A percentile compares a stretch with the other conserved stretches of the same genome.
These are phyloP conservation scores for Gryllus bimaculatus DNA, from an alignment of 1,140 invertebrate genomes.

Conservation along the genomic window DNA sequence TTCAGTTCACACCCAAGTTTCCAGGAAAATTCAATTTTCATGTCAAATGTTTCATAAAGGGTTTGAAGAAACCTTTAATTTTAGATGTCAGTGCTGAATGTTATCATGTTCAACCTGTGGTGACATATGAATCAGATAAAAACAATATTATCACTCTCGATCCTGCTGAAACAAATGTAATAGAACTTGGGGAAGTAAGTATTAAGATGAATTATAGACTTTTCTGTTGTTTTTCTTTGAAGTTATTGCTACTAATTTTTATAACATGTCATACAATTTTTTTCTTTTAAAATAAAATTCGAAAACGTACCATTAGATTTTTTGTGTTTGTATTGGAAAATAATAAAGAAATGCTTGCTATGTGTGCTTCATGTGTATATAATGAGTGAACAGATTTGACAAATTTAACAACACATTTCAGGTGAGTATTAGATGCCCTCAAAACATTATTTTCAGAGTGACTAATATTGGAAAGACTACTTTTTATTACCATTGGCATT, in stretches of 20 bases:
- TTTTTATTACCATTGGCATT: conserved; percentile 34
- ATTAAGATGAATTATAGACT: neutral
- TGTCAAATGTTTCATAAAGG: conserved; percentile 33
- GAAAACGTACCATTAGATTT: no score
- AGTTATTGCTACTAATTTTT: no score
- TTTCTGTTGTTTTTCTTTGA: neutral
- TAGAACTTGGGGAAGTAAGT: conserved; percentile 35
- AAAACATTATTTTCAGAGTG: conserved; percentile 28
- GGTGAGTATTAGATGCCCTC: neutral
- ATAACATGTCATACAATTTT: no score
- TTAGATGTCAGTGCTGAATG: conserved; percentile 30
- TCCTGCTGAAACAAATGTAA: conserved; percentile 29
- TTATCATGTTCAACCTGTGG: conserved; percentile 29
- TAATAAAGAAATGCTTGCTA: no score
- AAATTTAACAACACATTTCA: neutral
- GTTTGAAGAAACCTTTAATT: conserved; percentile 31
- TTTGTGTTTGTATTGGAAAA: no score
- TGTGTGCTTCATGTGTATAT: no score
- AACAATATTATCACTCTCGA: conserved; percentile 25
- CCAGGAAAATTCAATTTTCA: conserved; percentile 32
- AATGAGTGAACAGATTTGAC: no score
- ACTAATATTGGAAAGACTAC: conserved; percentile 31
- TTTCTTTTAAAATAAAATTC: no score
- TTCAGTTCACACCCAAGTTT: conserved; percentile 1
- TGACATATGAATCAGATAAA: conserved; percentile 16